These are phyloP conservation scores for Eupsittula cactorum DNA, from an alignment of 2,113 vertebrate species.

Conservation along the genomic window DNA sequence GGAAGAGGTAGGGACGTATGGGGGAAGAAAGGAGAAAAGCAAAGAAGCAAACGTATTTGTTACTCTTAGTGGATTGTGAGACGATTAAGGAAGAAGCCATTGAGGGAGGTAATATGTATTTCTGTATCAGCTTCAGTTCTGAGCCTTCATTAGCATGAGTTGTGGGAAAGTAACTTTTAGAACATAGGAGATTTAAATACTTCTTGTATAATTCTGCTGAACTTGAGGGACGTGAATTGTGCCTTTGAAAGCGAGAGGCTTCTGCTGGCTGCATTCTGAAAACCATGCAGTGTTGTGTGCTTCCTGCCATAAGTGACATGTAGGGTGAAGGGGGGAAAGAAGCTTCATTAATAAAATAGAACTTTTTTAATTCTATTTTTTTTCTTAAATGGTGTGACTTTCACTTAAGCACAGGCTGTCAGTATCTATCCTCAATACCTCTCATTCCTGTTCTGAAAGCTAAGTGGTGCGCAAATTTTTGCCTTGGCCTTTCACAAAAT, in stretches of 20 bases:
- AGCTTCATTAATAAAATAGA: not conserved
- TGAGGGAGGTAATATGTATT: not conserved
- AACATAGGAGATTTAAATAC: not conserved
- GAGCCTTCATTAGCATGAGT: not conserved
- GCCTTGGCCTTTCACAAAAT: not conserved
- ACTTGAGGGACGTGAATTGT: not conserved
- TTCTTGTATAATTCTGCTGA: not conserved
- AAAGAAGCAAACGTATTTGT: not conserved
- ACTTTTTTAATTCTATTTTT: not conserved
- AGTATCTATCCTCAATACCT: not conserved
- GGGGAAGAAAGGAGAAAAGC: not conserved
- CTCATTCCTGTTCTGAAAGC: not conserved
- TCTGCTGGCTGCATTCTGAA: not conserved
- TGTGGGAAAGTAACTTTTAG: not conserved
- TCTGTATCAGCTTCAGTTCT: constrained; percentile 16
- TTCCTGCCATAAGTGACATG: not conserved
- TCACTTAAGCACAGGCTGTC: not conserved
- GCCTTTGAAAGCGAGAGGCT: constrained; percentile 19
- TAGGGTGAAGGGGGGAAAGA: not conserved
- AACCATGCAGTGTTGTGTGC: not conserved
- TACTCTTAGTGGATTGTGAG: not conserved
- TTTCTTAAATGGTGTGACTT: not conserved
- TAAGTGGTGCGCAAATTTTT: not conserved
- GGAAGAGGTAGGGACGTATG: not conserved
- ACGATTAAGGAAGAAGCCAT: not conserved